These are phyloP conservation scores for Aurelia sp. DNA, from an alignment of 30 jellyfish, hydroid and myxozoan species.

Conservation along the genomic window DNA sequence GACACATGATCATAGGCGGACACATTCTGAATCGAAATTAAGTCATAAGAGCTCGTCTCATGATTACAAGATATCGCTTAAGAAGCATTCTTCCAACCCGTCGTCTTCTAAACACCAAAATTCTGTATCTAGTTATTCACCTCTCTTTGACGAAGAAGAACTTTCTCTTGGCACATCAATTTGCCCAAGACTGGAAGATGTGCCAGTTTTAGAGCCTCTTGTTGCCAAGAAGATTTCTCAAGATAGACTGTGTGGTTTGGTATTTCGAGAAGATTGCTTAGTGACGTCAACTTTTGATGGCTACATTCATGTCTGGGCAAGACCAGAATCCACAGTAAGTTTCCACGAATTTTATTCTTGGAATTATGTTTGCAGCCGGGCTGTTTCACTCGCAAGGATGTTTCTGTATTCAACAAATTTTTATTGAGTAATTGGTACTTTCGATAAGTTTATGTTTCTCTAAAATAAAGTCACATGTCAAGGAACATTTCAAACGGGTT, in stretches of 20 bases:
- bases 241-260: constrained; percentile 91
- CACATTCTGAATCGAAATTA: constrained; percentile 21
- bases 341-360: too few relatives aligned
- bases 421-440: too few relatives aligned
- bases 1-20: constrained; percentile 6
- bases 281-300: constrained; percentile 93
- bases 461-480: too few relatives aligned
- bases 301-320: constrained; percentile 94
- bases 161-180: constrained; percentile 67
- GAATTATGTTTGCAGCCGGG: too few relatives aligned
- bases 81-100: constrained; percentile 65
- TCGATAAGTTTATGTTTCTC: too few relatives aligned
- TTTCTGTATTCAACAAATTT: too few relatives aligned
- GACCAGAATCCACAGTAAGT: constrained; percentile 89
- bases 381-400: too few relatives aligned
- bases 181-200: constrained; percentile 89
- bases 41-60: constrained; percentile 37
- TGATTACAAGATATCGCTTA: constrained; percentile 31
- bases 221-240: constrained; percentile 89
- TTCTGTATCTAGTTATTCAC: constrained; percentile 86
- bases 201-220: constrained; percentile 83
- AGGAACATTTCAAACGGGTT: too few relatives aligned
- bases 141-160: constrained; percentile 74
- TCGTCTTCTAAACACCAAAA: constrained; percentile 69
- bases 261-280: constrained; percentile 92